Evolutionary conservation across 2,888 invertebrate genomes (phyloP).

Genomic region (Gisinianus flammeolus): DNA sequence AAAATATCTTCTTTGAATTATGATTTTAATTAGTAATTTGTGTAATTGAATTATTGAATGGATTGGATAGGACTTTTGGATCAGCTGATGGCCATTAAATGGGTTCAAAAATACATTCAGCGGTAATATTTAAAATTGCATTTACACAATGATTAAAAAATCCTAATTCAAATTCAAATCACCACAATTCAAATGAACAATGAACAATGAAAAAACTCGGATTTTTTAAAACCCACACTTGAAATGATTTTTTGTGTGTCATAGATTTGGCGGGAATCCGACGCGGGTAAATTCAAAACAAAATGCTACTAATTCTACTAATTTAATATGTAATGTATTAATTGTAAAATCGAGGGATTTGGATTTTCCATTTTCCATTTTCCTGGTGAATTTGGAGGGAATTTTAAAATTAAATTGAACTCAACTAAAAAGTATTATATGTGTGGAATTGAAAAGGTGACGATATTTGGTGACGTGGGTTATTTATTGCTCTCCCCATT

Average conservation of each 20-base stretch:
- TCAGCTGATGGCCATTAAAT: constrained; percentile 53
- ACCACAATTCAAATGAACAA: neutral
- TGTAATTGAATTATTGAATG: no score
- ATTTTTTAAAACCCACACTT: neutral
- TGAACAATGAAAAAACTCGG: neutral
- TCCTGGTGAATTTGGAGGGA: no score
- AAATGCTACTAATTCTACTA: neutral
- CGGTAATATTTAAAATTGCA: constrained; percentile 16
- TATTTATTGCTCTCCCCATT: constrained; percentile 48
- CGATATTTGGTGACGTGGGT: constrained; percentile 53
- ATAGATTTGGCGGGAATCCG: constrained; percentile 55
- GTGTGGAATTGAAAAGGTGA: no score
- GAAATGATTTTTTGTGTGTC: neutral
- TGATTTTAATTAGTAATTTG: no score
- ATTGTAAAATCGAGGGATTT: no score
- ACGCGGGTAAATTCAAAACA: constrained; percentile 35
- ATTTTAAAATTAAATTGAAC: no score
- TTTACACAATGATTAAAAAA: neutral
- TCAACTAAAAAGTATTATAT: no score
- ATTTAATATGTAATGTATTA: no score
- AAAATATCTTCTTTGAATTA: no score
- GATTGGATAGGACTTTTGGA: constrained; percentile 50
- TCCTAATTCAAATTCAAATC: neutral
- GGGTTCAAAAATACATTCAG: constrained; percentile 55
- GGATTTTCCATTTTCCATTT: no score